Evolutionary conservation across 1,140 invertebrate genomes (phyloP).

Genomic region (Physella acuta): DNA sequence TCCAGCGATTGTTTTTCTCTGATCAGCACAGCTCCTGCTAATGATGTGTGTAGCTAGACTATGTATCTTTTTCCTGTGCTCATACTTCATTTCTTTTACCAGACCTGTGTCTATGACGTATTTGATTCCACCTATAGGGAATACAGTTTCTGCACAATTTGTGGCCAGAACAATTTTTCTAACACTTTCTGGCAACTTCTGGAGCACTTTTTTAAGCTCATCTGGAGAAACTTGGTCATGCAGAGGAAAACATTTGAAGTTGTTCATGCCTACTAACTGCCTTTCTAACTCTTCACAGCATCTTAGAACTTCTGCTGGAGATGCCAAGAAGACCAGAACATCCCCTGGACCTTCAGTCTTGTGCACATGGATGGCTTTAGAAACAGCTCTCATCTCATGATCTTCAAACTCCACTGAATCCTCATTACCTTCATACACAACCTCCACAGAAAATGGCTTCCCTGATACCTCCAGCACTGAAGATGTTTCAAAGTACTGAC

Average conservation of each 20-base stretch:
- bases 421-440: conserved; percentile 84
- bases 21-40: conserved; percentile 49
- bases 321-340: conserved; percentile 92
- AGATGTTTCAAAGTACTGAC: conserved; percentile 74
- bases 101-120: conserved; percentile 55
- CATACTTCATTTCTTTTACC: conserved; percentile 49
- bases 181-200: conserved; percentile 29
- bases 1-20: conserved; percentile 53
- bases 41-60: conserved; percentile 35
- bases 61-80: conserved; percentile 45
- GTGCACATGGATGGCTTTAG: conserved; percentile 94
- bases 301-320: conserved; percentile 48
- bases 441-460: conserved; percentile 80
- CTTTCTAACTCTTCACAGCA: conserved; percentile 35
- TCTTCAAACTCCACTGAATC: conserved; percentile 72
- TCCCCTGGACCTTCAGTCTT: conserved; percentile 85
- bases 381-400: conserved; percentile 92
- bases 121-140: conserved; percentile 54
- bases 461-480: conserved; percentile 95
- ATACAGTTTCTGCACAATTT: conserved; percentile 56
- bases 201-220: conserved; percentile 74
- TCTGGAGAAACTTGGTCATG: conserved; percentile 96
- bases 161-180: conserved; percentile 56
- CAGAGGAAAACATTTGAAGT: conserved; percentile 67
- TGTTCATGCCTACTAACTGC: conserved; percentile 12